A percentile compares a stretch with the other conserved stretches of the same genome.
These are phyloP conservation scores for Zygothrica quintamaculata DNA, from an alignment of 2,888 invertebrate genomes.

Conservation along the genomic window DNA sequence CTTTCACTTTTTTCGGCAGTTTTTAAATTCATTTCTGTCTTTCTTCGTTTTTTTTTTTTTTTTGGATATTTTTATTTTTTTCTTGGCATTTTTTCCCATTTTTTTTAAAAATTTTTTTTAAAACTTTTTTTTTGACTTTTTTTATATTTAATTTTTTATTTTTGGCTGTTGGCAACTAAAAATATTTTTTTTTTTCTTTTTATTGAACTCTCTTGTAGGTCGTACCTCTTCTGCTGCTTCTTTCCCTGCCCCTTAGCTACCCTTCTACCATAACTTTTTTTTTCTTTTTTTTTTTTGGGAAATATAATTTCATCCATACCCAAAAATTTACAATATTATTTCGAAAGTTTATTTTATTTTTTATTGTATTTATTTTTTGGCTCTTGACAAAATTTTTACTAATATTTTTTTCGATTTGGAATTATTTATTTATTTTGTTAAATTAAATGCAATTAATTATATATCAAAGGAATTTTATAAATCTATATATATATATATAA, in stretches of 20 bases:
- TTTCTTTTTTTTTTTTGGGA: slow-evolving; percentile 34
- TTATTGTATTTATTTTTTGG: not conserved
- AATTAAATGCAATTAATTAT: too few species aligned
- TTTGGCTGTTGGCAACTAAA: slow-evolving; percentile 50
- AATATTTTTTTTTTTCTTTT: slow-evolving; percentile 13
- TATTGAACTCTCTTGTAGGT: not conserved
- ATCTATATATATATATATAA: too few species aligned
- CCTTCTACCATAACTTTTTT: slow-evolving; percentile 11
- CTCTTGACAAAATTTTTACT: slow-evolving; percentile 17
- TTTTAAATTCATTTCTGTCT: slow-evolving; percentile 79
- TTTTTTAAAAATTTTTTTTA: slow-evolving; percentile 26
- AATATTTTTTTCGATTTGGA: slow-evolving; percentile 38
- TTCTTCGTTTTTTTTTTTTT: slow-evolving; percentile 48
- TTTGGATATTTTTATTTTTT: slow-evolving; percentile 46
- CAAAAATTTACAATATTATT: slow-evolving; percentile 46
- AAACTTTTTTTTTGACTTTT: slow-evolving; percentile 43
- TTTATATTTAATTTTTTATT: slow-evolving; percentile 4
- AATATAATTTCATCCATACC: slow-evolving; percentile 52
- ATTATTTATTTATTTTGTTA: slow-evolving; percentile 25
- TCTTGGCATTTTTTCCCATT: slow-evolving; percentile 16
- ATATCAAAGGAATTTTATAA: too few species aligned
- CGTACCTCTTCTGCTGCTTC: not conserved
- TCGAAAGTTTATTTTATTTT: slow-evolving; percentile 42
- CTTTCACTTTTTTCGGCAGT: slow-evolving; percentile 85
- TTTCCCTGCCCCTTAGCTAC: not conserved